Conservation (phyloP, 2,113 vertebrate genomes). For the Erythrolamprus reginae region DNA sequence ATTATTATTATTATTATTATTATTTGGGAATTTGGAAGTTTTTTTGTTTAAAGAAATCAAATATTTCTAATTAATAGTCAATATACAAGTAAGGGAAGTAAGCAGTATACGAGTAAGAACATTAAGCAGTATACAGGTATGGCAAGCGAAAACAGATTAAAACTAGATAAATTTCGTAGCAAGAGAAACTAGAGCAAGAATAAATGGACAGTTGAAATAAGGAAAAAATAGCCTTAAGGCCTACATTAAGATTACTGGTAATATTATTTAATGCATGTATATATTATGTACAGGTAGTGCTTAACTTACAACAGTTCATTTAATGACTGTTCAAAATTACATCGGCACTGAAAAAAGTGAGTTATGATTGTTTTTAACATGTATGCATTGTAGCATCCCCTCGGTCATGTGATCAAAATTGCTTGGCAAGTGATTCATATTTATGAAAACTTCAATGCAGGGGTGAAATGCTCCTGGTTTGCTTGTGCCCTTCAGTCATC, state of each 20-base stretch:
- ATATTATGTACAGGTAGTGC: too few species aligned
- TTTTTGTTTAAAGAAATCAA: not conserved
- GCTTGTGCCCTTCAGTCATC: too few species aligned
- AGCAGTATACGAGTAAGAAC: not conserved
- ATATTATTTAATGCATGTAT: not conserved
- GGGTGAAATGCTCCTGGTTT: too few species aligned
- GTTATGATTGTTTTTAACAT: too few species aligned
- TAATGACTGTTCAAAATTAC: too few species aligned
- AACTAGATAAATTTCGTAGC: not conserved
- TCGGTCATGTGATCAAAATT: not conserved
- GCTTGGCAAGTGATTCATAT: not conserved
- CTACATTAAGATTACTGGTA: not conserved
- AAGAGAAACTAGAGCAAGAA: not conserved
- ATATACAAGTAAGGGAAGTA: not conserved
- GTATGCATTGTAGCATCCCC: too few species aligned
- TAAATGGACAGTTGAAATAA: not conserved
- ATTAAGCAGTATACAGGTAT: not conserved
- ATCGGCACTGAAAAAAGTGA: too few species aligned
- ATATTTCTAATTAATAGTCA: not conserved
- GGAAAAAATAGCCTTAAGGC: not conserved
- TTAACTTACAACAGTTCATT: too few species aligned
- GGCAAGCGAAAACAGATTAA: not conserved
- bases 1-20: too few species aligned
- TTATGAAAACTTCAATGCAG: too few species aligned
- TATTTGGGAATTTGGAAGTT: too few species aligned